Evolutionary conservation across 2,797 vertebrate genomes (phyloP).

Genomic region (Spea hammondii): DNA sequence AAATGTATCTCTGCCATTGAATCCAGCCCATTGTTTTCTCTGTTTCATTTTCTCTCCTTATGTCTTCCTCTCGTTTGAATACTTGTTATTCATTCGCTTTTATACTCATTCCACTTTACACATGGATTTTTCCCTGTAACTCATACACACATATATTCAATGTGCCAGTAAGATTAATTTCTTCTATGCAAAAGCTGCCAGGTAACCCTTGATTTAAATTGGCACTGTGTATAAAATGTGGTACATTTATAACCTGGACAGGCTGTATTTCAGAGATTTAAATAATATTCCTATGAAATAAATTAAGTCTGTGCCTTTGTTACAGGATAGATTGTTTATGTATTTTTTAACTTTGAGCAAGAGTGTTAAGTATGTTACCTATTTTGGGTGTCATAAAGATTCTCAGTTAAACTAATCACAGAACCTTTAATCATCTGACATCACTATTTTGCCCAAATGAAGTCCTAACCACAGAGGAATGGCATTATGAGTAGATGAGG

Average conservation of each 20-base stretch:
- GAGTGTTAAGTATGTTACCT: not conserved
- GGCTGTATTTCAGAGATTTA: not conserved
- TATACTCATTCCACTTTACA: not conserved
- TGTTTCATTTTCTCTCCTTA: too few species aligned
- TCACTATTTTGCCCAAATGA: too few species aligned
- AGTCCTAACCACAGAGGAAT: too few species aligned
- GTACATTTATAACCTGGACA: not conserved
- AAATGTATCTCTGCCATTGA: too few species aligned
- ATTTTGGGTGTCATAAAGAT: too few species aligned
- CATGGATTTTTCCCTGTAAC: not conserved
- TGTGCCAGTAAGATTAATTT: constrained; percentile 2
- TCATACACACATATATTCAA: not conserved
- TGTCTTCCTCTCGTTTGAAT: too few species aligned
- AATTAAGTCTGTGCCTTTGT: not conserved
- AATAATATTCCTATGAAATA: constrained; percentile 2
- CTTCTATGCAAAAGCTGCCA: not conserved
- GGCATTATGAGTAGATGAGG: too few species aligned
- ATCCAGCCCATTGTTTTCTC: too few species aligned
- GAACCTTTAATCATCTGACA: too few species aligned
- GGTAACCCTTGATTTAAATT: not conserved
- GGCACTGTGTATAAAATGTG: constrained; percentile 2
- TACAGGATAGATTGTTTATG: too few species aligned
- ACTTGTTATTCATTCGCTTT: not conserved
- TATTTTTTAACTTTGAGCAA: not conserved
- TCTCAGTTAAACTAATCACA: too few species aligned